Conservation (phyloP, 2,797 vertebrate genomes). For the Avahi laniger region DNA sequence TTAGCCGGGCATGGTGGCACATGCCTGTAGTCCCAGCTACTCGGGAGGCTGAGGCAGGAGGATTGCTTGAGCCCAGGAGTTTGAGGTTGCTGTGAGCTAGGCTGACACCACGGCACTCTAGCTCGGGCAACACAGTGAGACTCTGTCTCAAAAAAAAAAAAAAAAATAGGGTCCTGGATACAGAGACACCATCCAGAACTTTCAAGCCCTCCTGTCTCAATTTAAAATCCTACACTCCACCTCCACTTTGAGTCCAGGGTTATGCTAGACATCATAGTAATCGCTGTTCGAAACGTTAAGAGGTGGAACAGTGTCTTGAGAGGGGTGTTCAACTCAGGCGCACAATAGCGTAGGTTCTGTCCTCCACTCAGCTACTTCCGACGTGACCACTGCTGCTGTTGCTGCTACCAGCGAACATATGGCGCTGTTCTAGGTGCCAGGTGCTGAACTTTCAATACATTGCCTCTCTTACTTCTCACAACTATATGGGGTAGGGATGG, state of each 20-base stretch:
- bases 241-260: background rate
- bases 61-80: no score
- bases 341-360: background rate
- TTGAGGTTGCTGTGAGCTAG: no score
- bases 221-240: background rate
- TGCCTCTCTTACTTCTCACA: background rate
- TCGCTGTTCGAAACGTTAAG: background rate
- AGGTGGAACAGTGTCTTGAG: background rate
- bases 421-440: rapidly evolving
- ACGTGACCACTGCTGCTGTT: background rate
- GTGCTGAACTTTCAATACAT: background rate
- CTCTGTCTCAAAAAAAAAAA: no score
- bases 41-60: no score
- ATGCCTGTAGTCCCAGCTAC: no score
- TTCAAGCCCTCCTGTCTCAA: background rate
- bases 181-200: background rate
- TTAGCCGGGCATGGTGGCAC: no score
- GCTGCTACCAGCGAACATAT: rapidly evolving
- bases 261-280: background rate
- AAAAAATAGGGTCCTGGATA: no score
- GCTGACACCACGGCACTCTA: no score
- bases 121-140: no score
- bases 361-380: background rate
- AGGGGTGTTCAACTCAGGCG: background rate
- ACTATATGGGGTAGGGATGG: background rate